phyloP scores from a whole-genome alignment of 2,113 vertebrate species.

The Madoqua kirkii region DNA sequence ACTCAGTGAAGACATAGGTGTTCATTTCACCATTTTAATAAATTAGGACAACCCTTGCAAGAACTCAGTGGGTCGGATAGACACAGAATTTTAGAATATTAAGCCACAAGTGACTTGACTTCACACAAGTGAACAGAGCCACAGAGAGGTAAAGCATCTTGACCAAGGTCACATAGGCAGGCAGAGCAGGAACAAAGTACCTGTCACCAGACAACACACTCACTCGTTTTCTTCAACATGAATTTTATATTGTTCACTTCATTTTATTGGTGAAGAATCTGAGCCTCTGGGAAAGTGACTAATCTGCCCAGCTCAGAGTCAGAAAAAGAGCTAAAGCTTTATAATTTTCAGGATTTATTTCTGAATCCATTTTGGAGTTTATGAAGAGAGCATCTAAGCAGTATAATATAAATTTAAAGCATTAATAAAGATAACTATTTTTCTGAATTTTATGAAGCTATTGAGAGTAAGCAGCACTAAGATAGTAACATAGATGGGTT shows the following conservation, averaged over 20 bases:
- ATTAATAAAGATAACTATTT: not conserved
- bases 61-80: not conserved
- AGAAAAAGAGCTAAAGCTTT: slow-evolving; percentile 20
- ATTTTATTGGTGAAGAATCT: slow-evolving; percentile 30
- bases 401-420: slow-evolving; percentile 14
- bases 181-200: not conserved
- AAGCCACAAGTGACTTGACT: not conserved
- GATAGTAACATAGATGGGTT: not conserved
- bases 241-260: not conserved
- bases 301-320: not conserved
- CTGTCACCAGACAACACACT: not conserved
- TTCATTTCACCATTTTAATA: not conserved
- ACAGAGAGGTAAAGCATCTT: not conserved
- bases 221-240: not conserved
- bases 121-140: not conserved
- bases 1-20: not conserved
- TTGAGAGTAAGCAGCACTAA: not conserved
- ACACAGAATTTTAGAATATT: not conserved
- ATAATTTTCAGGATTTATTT: slow-evolving; percentile 35
- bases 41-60: not conserved
- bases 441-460: not conserved
- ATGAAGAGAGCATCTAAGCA: slow-evolving; percentile 21
- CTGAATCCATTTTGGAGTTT: slow-evolving; percentile 41
- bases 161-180: not conserved
- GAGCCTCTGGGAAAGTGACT: not conserved